phyloP scores from a whole-genome alignment of 2,888 invertebrate genomes.

The Emmelina monodactyla region DNA sequence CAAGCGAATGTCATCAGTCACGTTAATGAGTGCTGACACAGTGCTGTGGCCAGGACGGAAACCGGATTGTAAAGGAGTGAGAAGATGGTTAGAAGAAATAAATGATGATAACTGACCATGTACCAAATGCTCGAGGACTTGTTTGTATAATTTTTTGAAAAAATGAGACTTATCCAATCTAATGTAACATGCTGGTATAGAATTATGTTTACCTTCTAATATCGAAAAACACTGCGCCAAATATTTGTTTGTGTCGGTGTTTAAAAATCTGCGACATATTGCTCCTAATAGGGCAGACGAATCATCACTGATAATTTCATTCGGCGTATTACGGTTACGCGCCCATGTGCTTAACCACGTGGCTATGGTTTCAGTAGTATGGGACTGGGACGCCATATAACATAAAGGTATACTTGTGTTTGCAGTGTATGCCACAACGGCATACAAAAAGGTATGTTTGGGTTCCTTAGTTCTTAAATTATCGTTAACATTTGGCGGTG shows the following conservation, averaged over 20 bases:
- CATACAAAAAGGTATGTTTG: conserved; percentile 12
- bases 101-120: too few species aligned
- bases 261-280: conserved; percentile 9
- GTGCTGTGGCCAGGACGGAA: too few species aligned
- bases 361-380: conserved; percentile 11
- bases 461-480: conserved; percentile 7
- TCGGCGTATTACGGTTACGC: conserved; percentile 2
- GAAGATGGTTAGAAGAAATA: too few species aligned
- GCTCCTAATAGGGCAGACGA: conserved; percentile 13
- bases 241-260: conserved; percentile 11
- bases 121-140: too few species aligned
- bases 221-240: conserved; percentile 2
- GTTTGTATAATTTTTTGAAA: conserved; percentile 11
- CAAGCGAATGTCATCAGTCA: too few species aligned
- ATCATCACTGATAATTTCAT: conserved; percentile 13
- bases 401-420: conserved; percentile 10
- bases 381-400: conserved; percentile 13
- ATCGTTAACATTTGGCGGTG: conserved; percentile 9
- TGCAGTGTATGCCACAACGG: conserved; percentile 11
- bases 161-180: conserved; percentile 13
- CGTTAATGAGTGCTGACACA: too few species aligned
- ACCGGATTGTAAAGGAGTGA: too few species aligned
- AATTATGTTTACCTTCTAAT: not conserved
- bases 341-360: conserved; percentile 10
- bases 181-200: conserved; percentile 10